Percentiles rank a stretch among this genome's conserved stretches.
phyloP scores from a whole-genome alignment of 1,140 invertebrate genomes.

The Probaryconus sp. region DNA sequence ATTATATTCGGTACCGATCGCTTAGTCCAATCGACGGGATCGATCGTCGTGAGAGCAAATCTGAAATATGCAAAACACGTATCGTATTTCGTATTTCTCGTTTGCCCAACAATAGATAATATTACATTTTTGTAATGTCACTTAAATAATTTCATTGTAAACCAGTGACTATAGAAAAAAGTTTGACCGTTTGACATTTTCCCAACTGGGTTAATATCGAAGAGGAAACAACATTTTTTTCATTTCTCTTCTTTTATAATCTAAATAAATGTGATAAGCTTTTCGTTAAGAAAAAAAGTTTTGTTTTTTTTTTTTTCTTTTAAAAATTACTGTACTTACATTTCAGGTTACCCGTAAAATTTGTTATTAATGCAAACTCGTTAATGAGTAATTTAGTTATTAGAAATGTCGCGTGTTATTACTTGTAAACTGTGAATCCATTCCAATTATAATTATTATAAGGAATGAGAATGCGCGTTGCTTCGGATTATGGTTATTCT shows the following conservation, averaged over 20 bases:
- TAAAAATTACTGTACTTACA: not conserved
- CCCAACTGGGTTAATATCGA: too few relatives aligned
- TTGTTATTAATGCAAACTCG: too few relatives aligned
- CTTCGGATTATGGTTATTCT: conserved; percentile 44
- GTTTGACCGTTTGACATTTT: too few relatives aligned
- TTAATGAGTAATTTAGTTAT: not conserved
- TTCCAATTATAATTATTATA: conserved; percentile 26
- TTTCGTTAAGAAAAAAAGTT: too few relatives aligned
- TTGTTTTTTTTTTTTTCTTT: not conserved
- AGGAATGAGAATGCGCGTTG: conserved; percentile 27
- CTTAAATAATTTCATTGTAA: not conserved
- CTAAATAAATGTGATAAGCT: too few relatives aligned
- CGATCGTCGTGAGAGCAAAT: conserved; percentile 47
- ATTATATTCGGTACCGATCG: conserved; percentile 23
- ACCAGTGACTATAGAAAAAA: too few relatives aligned
- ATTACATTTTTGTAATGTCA: conserved; percentile 27
- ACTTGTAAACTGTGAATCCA: conserved; percentile 6
- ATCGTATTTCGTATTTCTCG: conserved; percentile 18
- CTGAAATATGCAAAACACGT: conserved; percentile 17
- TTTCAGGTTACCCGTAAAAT: too few relatives aligned
- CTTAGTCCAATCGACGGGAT: conserved; percentile 18
- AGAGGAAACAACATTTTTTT: too few relatives aligned
- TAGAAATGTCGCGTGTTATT: not conserved
- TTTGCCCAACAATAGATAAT: conserved; percentile 8
- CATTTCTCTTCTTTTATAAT: too few relatives aligned